Evolutionary conservation across 2,888 invertebrate genomes (phyloP).

Genomic region (Rhingia campestris): DNA sequence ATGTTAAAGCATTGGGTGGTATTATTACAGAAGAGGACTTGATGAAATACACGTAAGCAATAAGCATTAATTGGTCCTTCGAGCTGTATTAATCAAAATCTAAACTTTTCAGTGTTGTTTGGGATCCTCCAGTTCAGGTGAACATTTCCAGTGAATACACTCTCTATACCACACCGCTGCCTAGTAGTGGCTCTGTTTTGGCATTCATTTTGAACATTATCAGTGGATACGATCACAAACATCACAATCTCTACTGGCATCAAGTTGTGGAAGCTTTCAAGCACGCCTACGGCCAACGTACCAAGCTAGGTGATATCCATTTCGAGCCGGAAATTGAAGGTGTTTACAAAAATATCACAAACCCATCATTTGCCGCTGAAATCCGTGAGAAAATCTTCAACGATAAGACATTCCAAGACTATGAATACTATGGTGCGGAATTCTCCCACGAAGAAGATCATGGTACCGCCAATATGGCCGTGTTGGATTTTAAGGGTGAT

Average conservation of each 20-base stretch:
- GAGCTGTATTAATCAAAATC: background rate
- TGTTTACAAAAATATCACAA: conserved; percentile 85
- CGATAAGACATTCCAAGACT: conserved; percentile 86
- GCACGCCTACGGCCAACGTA: conserved; percentile 93
- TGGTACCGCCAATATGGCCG: conserved; percentile 95
- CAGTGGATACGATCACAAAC: conserved; percentile 81
- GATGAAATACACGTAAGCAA: conserved; percentile 86
- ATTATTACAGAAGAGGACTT: conserved; percentile 92
- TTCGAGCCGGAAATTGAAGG: conserved; percentile 79
- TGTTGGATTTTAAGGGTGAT: conserved; percentile 93
- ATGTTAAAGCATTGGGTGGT: conserved; percentile 88
- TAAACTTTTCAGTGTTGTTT: conserved; percentile 81
- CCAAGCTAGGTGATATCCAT: conserved; percentile 90
- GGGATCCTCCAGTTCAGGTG: conserved; percentile 86
- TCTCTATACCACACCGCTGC: conserved; percentile 90
- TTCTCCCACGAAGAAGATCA: conserved; percentile 87
- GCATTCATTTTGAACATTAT: conserved; percentile 92
- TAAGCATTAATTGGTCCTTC: background rate
- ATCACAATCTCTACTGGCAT: conserved; percentile 85
- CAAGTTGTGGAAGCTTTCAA: conserved; percentile 94
- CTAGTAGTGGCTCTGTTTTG: conserved; percentile 92
- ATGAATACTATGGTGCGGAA: conserved; percentile 88
- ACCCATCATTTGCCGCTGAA: conserved; percentile 85
- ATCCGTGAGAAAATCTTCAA: conserved; percentile 84
- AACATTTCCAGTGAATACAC: conserved; percentile 86